phyloP scores from a whole-genome alignment of 1,140 invertebrate genomes.

The Cotesia vestalis region DNA sequence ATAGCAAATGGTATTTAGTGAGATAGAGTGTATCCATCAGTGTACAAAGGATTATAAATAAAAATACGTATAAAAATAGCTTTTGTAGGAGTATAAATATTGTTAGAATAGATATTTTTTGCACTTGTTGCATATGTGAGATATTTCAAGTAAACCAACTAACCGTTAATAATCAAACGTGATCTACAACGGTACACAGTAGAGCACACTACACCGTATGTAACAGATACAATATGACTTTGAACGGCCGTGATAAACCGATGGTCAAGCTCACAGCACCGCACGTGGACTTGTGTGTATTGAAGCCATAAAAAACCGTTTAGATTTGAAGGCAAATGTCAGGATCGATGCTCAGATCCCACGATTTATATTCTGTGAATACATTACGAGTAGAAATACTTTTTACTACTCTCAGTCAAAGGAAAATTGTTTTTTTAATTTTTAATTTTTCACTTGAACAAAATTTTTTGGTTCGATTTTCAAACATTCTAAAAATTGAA shows the following conservation, averaged over 20 bases:
- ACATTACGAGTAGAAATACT: not conserved
- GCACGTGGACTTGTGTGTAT: constrained; percentile 27
- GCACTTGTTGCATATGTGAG: constrained; percentile 25
- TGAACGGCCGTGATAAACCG: constrained; percentile 2
- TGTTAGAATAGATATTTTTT: constrained; percentile 15
- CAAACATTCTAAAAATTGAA: too few relatives aligned
- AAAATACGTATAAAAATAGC: too few relatives aligned
- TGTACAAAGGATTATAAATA: too few relatives aligned
- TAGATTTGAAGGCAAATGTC: constrained; percentile 53
- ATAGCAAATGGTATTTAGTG: too few relatives aligned
- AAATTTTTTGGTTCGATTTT: too few relatives aligned
- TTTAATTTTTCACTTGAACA: too few relatives aligned
- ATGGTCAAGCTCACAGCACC: constrained; percentile 23
- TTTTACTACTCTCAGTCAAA: not conserved
- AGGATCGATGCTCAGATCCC: constrained; percentile 39
- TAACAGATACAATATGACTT: constrained; percentile 12
- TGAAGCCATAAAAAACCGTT: constrained; percentile 31
- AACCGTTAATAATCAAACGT: constrained; percentile 17
- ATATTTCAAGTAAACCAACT: not conserved
- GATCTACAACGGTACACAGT: too few relatives aligned
- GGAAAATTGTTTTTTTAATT: too few relatives aligned
- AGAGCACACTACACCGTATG: not conserved
- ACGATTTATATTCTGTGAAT: constrained; percentile 44
- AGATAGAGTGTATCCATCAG: too few relatives aligned
- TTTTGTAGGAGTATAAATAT: not conserved